Evolutionary conservation across 2,113 vertebrate species (phyloP), one percentile per base, ranked within the genome.

Genomic region (Morone chrysops): DNA sequence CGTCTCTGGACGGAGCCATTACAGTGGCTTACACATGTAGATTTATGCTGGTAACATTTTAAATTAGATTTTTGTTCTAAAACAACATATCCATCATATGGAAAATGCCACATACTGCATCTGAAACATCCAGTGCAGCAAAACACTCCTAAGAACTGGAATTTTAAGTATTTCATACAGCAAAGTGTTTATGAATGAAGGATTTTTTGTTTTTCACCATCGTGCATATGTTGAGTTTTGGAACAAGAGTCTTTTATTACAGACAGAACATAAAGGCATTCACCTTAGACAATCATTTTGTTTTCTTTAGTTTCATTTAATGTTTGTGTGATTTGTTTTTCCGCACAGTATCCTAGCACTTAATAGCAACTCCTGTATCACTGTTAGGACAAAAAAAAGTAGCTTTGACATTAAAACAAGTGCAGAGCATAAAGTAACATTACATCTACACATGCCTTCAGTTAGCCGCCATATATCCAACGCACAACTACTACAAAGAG

Each of bases 401-500:
- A 68, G 63, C 59, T 8, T 25, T 54, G 14, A 75, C 53, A 22
- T 16, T 73, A 14, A 16, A 75, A 60, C 13, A 20, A 68, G 54
- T 38, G 61, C 14, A 41, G 54, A 56, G 56, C 12, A n/a, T 2
- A 41, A 60, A 10, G 8, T 36, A 14, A 4, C n/a, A 3, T 20
- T 6, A 69, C 73, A 48, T 70, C n/a, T n/a, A 72, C 47, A 54
- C 72, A 78, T 12, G 83, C 82, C 88, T 92, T 76, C 59, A 85
- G 60, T 70, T 70, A 86, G 92, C 89, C 84, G 83, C 90, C 41
- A 8, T 36, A 10, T 20, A 83, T 38, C 31, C 59, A 79, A 85
- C 89, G 87, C 90, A 93, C 91, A 92, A 86, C 53, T 47, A 36
- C 59, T 5, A 36, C 70, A 45, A 8, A 36, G 57, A 65, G 13